These are phyloP conservation scores for Crambe crambe DNA, from an alignment of 37 sponge, comb jelly and placozoan genomes.

Conservation along the genomic window DNA sequence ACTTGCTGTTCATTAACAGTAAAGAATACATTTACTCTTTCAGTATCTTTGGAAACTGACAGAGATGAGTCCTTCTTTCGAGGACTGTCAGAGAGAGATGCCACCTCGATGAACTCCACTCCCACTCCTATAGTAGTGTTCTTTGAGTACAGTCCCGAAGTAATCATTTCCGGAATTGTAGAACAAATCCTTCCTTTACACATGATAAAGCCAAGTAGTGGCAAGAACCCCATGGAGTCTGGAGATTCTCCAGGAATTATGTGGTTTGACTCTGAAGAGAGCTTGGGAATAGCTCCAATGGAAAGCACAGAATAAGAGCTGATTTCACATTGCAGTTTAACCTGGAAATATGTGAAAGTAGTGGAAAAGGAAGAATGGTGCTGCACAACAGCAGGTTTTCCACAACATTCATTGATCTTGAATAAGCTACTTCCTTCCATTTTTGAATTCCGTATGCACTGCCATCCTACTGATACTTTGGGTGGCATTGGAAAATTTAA, in stretches of 20 bases:
- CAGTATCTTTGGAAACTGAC: not conserved
- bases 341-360: slow-evolving; percentile 27
- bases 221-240: slow-evolving; percentile 40
- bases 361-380: slow-evolving; percentile 21
- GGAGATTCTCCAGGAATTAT: slow-evolving; percentile 40
- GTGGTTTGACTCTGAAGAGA: not conserved
- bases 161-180: slow-evolving; percentile 7
- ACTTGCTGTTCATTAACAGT: slow-evolving; percentile 53
- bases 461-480: slow-evolving; percentile 2
- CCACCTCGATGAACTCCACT: slow-evolving; percentile 10
- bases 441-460: slow-evolving; percentile 29
- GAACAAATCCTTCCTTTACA: slow-evolving; percentile 9
- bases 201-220: slow-evolving; percentile 59
- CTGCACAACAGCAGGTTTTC: slow-evolving; percentile 28
- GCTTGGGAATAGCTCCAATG: slow-evolving; percentile 38
- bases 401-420: not conserved
- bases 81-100: not conserved
- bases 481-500: slow-evolving; percentile 39
- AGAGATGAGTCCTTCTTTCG: not conserved
- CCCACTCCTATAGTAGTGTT: slow-evolving; percentile 49
- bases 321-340: slow-evolving; percentile 13
- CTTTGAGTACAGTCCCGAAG: not conserved
- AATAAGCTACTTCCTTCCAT: slow-evolving; percentile 7
- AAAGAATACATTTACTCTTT: slow-evolving; percentile 48
- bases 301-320: slow-evolving; percentile 17